Conservation (phyloP, 2,888 invertebrate species). For the Penaeus monodon region DNA sequence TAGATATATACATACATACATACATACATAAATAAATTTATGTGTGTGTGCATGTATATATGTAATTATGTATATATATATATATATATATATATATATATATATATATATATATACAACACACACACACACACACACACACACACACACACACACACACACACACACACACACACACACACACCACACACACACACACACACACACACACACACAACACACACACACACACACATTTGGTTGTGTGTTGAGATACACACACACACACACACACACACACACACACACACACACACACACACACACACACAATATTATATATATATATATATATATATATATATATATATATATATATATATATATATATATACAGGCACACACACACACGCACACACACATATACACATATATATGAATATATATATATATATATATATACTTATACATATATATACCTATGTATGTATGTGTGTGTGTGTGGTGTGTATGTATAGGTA, state of each 20-base stretch:
- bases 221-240: background rate
- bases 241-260: background rate
- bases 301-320: no score
- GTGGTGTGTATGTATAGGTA: conserved; percentile 30
- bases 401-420: no score
- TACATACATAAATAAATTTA: background rate
- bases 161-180: no score
- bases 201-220: background rate
- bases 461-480: background rate
- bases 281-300: no score
- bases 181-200: background rate
- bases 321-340: no score
- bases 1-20: background rate
- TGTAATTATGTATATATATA: background rate
- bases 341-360: no score
- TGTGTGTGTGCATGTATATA: background rate
- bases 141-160: no score
- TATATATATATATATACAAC: background rate
- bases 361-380: no score
- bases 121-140: no score
- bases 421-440: no score
- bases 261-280: background rate
- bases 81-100: background rate
- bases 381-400: no score
- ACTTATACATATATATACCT: no score